Evolutionary conservation across 2,888 invertebrate species (phyloP).

Genomic region (Augochlorella aurata): DNA sequence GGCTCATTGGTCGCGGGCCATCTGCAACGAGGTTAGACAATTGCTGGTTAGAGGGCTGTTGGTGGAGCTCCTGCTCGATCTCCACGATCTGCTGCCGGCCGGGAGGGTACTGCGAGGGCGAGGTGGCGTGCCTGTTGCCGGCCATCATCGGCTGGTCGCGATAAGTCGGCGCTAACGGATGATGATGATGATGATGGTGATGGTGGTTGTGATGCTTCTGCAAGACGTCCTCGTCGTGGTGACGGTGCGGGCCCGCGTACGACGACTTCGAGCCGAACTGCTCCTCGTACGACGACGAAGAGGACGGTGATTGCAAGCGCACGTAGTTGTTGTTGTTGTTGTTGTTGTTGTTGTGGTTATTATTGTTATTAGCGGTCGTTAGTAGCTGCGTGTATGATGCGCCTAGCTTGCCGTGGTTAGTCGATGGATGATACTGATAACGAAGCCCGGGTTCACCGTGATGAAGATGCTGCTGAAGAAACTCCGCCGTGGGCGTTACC

Average conservation of each 20-base stretch:
- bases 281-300: slow-evolving; percentile 57
- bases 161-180: slow-evolving; percentile 47
- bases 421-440: slow-evolving; percentile 69
- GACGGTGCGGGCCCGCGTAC: slow-evolving; percentile 43
- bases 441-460: slow-evolving; percentile 69
- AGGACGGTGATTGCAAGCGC: slow-evolving; percentile 69
- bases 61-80: slow-evolving; percentile 66
- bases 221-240: slow-evolving; percentile 55
- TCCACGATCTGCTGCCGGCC: slow-evolving; percentile 63
- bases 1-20: slow-evolving; percentile 74
- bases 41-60: slow-evolving; percentile 73
- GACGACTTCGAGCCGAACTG: slow-evolving; percentile 37
- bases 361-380: slow-evolving; percentile 65
- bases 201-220: slow-evolving; percentile 49
- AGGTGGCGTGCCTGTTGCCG: slow-evolving; percentile 22
- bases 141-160: slow-evolving; percentile 55
- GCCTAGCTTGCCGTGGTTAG: slow-evolving; percentile 70
- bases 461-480: slow-evolving; percentile 73
- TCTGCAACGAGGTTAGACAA: slow-evolving; percentile 80
- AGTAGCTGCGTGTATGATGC: slow-evolving; percentile 63
- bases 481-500: slow-evolving; percentile 79
- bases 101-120: slow-evolving; percentile 36
- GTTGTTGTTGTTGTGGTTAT: slow-evolving; percentile 36
- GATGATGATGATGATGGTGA: slow-evolving; percentile 42
- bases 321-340: slow-evolving; percentile 70